These are phyloP conservation scores for Cryptoprocta ferox DNA, from an alignment of 2,797 vertebrate genomes.

Conservation along the genomic window DNA sequence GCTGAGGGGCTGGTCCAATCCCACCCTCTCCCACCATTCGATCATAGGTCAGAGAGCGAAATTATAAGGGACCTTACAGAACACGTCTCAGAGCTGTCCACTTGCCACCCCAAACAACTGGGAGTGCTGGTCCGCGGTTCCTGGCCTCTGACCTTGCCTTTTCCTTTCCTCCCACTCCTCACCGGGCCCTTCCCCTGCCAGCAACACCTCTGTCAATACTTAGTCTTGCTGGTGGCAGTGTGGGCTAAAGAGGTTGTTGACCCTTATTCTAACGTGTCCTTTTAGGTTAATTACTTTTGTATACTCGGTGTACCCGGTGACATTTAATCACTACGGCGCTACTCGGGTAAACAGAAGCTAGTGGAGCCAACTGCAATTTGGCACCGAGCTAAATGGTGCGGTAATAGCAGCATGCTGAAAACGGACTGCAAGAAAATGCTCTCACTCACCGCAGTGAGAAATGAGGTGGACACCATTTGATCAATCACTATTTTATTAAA, in stretches of 20 bases:
- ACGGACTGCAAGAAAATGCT: conserved; percentile 57
- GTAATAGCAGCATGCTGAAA: conserved; percentile 59
- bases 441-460: conserved; percentile 53
- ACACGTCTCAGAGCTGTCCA: background rate
- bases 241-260: conserved; percentile 75
- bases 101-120: background rate
- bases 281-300: conserved; percentile 81
- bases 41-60: background rate
- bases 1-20: background rate
- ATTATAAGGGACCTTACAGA: background rate
- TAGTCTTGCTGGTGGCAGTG: conserved; percentile 8
- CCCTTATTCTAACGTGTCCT: conserved; percentile 77
- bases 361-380: conserved; percentile 69
- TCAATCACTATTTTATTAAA: conserved; percentile 64
- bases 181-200: background rate
- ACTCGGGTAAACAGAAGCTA: conserved; percentile 74
- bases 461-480: conserved; percentile 32
- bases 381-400: conserved; percentile 58
- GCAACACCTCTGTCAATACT: conserved; percentile 61
- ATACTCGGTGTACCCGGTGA: conserved; percentile 75
- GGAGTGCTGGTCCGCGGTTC: background rate
- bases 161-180: background rate
- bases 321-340: conserved; percentile 79
- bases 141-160: background rate
- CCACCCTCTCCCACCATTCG: background rate